Evolutionary conservation across 2,797 vertebrate genomes (phyloP).

Genomic region (Paramormyrops hopkinsi): DNA sequence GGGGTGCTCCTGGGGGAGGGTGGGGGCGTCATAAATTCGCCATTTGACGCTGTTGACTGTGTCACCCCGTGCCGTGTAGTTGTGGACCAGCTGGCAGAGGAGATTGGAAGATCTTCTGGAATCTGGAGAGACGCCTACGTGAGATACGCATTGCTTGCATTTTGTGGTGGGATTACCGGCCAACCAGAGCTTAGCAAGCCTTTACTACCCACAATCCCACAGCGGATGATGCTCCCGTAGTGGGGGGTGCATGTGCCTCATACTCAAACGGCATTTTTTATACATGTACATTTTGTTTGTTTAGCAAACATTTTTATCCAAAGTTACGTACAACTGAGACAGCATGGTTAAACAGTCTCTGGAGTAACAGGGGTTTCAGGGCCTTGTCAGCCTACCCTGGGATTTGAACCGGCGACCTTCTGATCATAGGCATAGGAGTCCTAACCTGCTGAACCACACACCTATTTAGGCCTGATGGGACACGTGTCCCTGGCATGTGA

Average conservation of each 20-base stretch:
- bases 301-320: not conserved
- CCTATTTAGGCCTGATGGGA: not conserved
- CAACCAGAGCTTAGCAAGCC: not conserved
- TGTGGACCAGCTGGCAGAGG: not conserved
- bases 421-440: not conserved
- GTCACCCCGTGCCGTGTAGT: not conserved
- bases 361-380: not conserved
- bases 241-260: not conserved
- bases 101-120: not conserved
- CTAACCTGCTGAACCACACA: not conserved
- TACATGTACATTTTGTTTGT: not conserved
- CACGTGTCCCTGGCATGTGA: not conserved
- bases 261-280: not conserved
- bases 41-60: not conserved
- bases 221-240: not conserved
- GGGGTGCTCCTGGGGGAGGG: not conserved
- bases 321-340: not conserved
- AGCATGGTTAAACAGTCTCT: not conserved
- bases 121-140: not conserved
- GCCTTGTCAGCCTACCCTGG: not conserved
- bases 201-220: conserved; percentile 4
- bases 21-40: not conserved
- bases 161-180: not conserved
- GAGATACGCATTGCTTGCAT: not conserved
- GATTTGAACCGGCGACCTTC: not conserved